phyloP scores from a whole-genome alignment of 2,797 vertebrate species.

The Craterocephalus amniculus region DNA sequence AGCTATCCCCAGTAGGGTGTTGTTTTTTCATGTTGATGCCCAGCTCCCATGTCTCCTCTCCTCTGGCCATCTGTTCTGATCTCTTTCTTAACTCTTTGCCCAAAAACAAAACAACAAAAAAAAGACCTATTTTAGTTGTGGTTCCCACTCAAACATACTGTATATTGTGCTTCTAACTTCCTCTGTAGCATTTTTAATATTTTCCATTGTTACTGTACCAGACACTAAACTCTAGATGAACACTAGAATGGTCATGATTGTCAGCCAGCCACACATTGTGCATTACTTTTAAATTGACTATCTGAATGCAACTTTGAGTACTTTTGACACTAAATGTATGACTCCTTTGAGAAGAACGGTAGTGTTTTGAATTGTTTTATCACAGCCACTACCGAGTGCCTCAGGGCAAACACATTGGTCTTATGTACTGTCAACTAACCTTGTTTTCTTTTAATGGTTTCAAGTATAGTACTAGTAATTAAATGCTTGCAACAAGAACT shows the following conservation, averaged over 20 bases:
- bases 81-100: constrained; percentile 49
- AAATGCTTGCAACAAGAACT: constrained; percentile 45
- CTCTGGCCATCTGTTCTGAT: constrained; percentile 63
- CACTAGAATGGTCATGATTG: constrained; percentile 64
- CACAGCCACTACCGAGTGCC: constrained; percentile 75
- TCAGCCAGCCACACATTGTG: constrained; percentile 69
- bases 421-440: constrained; percentile 52
- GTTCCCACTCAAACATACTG: constrained; percentile 50
- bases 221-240: constrained; percentile 63
- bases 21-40: constrained; percentile 48
- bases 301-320: constrained; percentile 70
- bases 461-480: constrained; percentile 35
- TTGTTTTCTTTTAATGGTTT: constrained; percentile 45
- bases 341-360: constrained; percentile 51
- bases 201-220: constrained; percentile 55
- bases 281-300: constrained; percentile 71
- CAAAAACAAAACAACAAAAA: constrained; percentile 14
- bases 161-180: constrained; percentile 46
- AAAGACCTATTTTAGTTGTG: constrained; percentile 51
- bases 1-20: constrained; percentile 85
- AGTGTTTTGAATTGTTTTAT: constrained; percentile 64
- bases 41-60: constrained; percentile 55
- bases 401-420: constrained; percentile 72
- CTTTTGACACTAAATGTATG: constrained; percentile 57
- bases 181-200: constrained; percentile 63